Evolutionary conservation across 1,140 invertebrate species (phyloP).

Genomic region (Hyles vespertilio): DNA sequence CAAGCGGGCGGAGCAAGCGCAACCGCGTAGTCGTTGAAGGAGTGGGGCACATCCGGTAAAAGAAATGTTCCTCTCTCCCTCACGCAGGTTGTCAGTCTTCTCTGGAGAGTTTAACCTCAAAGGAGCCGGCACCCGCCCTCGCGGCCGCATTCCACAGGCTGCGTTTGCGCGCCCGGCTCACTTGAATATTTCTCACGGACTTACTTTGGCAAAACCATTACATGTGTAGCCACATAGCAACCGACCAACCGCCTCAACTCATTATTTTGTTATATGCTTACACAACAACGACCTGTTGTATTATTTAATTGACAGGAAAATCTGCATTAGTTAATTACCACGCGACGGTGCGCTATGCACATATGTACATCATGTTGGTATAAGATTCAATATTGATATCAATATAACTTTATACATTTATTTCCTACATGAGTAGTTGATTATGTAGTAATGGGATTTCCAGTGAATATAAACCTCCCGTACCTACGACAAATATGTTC

Average conservation of each 20-base stretch:
- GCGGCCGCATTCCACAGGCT: constrained; percentile 65
- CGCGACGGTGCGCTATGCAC: no score
- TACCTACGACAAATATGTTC: no score
- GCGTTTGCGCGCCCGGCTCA: constrained; percentile 52
- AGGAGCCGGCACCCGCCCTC: constrained; percentile 69
- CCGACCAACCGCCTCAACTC: constrained; percentile 17
- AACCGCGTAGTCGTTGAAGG: constrained; percentile 10
- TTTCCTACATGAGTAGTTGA: no score
- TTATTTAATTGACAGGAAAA: constrained; percentile 37
- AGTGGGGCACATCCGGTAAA: constrained; percentile 24
- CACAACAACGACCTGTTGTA: constrained; percentile 27
- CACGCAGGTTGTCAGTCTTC: constrained; percentile 59
- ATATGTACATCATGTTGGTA: background rate
- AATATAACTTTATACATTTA: no score
- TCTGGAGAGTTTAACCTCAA: constrained; percentile 63
- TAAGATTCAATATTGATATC: no score
- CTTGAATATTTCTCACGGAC: constrained; percentile 75
- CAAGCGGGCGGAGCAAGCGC: background rate
- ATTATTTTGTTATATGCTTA: constrained; percentile 28
- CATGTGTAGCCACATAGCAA: constrained; percentile 16
- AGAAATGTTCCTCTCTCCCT: constrained; percentile 60
- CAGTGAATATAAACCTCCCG: no score
- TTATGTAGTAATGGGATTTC: no score
- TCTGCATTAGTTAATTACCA: constrained; percentile 15
- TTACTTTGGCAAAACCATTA: constrained; percentile 68